phyloP scores from a whole-genome alignment of 2,113 vertebrate genomes.

The Sphyrna mokarran region DNA sequence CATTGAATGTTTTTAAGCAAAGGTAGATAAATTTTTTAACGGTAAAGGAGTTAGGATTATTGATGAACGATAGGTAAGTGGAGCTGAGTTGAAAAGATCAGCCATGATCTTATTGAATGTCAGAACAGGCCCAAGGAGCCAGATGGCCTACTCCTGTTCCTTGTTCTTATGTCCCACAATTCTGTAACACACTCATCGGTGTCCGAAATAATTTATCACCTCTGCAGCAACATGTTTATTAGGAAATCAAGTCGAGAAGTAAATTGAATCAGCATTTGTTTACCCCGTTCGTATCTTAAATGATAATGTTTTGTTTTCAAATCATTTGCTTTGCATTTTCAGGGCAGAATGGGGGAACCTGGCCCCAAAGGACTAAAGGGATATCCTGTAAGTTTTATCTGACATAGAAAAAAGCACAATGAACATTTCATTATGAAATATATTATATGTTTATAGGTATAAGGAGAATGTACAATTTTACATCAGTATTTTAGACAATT shows the following conservation, averaged over 20 bases:
- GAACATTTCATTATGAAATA: neutral
- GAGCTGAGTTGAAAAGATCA: no score
- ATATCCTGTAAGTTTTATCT: conserved; percentile 56
- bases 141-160: no score
- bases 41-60: no score
- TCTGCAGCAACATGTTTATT: neutral
- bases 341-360: conserved; percentile 69
- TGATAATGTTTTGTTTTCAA: neutral
- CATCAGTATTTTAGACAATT: neutral
- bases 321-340: conserved; percentile 33
- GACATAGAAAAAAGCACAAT: neutral
- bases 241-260: neutral
- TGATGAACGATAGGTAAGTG: no score
- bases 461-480: neutral
- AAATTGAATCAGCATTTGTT: neutral
- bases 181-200: neutral
- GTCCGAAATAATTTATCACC: neutral
- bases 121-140: no score
- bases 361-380: conserved; percentile 68
- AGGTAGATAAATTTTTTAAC: no score
- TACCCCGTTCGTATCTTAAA: neutral
- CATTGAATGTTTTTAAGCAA: no score
- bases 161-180: neutral
- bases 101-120: no score
- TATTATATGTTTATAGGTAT: neutral